Conservation (phyloP, 2,888 invertebrate species). For the Halocaridina rubra region DNA sequence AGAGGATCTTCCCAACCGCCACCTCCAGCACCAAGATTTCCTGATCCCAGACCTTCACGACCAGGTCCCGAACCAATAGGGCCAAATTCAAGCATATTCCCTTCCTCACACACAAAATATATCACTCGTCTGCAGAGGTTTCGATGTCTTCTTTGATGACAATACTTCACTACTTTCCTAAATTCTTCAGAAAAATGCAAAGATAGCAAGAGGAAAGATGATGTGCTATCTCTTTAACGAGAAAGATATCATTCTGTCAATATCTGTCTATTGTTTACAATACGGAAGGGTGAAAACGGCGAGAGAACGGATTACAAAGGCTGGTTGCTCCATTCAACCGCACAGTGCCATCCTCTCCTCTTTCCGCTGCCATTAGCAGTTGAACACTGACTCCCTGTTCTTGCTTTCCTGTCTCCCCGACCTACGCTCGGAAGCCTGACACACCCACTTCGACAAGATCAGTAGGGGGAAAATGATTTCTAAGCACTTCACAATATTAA, state of each 20-base stretch:
- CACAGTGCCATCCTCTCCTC: neutral
- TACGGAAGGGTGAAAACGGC: neutral
- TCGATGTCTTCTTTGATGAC: neutral
- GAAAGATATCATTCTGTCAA: neutral
- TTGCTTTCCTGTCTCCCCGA: slow-evolving; percentile 11
- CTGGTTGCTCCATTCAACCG: too few species aligned
- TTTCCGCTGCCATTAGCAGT: neutral
- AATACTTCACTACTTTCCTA: too few species aligned
- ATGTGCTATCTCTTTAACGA: neutral
- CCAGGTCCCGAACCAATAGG: slow-evolving; percentile 12
- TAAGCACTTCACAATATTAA: neutral
- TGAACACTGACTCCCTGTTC: neutral
- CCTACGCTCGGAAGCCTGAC: neutral
- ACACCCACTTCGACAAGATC: slow-evolving; percentile 9
- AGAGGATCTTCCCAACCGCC: slow-evolving; percentile 19
- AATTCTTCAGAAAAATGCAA: too few species aligned
- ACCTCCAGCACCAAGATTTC: neutral
- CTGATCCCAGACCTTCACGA: slow-evolving; percentile 21
- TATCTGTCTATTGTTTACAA: neutral
- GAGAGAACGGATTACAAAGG: too few species aligned
- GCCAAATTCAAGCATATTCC: slow-evolving; percentile 21
- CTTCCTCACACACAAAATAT: neutral
- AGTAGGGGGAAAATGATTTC: neutral
- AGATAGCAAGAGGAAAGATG: neutral
- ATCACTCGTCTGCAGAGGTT: neutral